These are phyloP conservation scores for Alouatta palliata DNA, from an alignment of 2,113 vertebrate genomes.

Conservation along the genomic window DNA sequence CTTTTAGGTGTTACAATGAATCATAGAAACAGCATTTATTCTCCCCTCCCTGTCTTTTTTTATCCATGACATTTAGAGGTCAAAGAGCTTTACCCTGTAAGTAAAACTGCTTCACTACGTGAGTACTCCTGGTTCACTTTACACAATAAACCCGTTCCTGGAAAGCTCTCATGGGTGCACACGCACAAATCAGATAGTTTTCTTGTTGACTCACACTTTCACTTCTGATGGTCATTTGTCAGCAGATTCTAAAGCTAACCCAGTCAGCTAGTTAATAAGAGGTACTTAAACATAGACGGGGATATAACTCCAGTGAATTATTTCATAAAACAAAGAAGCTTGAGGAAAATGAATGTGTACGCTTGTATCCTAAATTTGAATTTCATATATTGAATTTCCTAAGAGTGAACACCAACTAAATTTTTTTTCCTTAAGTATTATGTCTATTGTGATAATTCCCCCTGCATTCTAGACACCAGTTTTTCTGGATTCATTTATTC, in stretches of 20 bases:
- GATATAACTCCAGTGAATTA: not conserved
- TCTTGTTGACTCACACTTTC: not conserved
- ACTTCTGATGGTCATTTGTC: conserved; percentile 35
- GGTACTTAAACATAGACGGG: not conserved
- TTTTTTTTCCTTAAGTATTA: not conserved
- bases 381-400: conserved; percentile 4
- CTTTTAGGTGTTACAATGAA: not conserved
- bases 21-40: not conserved
- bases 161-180: not conserved
- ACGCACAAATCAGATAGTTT: not conserved
- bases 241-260: conserved; percentile 32
- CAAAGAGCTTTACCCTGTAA: not conserved
- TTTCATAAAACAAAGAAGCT: conserved; percentile 9
- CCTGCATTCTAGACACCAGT: not conserved
- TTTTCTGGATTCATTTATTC: conserved; percentile 27
- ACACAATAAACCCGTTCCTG: not conserved
- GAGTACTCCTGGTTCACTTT: not conserved
- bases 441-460: not conserved
- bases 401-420: not conserved
- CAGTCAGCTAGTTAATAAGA: conserved; percentile 1
- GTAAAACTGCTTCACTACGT: conserved; percentile 2
- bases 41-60: not conserved
- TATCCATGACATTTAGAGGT: not conserved
- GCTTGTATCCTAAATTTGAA: not conserved
- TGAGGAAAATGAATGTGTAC: not conserved